Base-by-base conservation (phyloP, 2,797 vertebrate species). In the Triplophysa bombifrons region DNA sequence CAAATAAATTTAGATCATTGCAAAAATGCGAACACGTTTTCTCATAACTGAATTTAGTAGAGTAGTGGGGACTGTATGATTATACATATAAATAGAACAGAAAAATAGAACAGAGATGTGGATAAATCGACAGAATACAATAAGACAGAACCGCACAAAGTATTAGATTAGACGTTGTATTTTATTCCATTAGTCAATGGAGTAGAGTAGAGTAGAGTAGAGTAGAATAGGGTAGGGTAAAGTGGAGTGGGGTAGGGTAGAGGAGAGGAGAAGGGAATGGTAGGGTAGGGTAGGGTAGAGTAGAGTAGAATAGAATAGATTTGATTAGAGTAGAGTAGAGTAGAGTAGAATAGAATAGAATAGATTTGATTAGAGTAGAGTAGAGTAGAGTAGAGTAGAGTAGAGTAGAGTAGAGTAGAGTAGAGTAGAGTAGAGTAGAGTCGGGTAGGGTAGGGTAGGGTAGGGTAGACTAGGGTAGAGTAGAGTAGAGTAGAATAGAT, bases 191-290 rank as follows among this genome's bases (percentile, higher is more conserved):
- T 34, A 34, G 6, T 34, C 1, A 58, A 58, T 22, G 11, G 38
- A 6, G 1, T 38, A 38, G 38, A 38, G 7, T 9, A 38, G 38
- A 38, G 7, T 53, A 53, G 7, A 30, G 4, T 6, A 70, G 69
- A 55, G 38, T 20, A 71, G 51, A 55, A 14, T 16, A 72, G 8
- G 60, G 30, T 53, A 38, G 58, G 30, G 48, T 51, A 51, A 44
- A 74, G 6, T 30, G 50, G 71, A 50, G 63, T 30, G 61, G 41
- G 50, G 34, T 74, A 34, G 72, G 34, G 50, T 30, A 30, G 27
- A 4, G 27, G 12, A 69, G 50, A 53, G 55, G 14, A 38, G 27
- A 30, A 3, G 25, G 3, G 25, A 1, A 27, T 1, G 25, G 25
- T 27, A 27, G 25, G 25, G 25, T 27, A 27, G 25, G 25, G 25